Base-by-base conservation (phyloP, 1,140 invertebrate genomes). In the Reticulitermes speratus region DNA sequence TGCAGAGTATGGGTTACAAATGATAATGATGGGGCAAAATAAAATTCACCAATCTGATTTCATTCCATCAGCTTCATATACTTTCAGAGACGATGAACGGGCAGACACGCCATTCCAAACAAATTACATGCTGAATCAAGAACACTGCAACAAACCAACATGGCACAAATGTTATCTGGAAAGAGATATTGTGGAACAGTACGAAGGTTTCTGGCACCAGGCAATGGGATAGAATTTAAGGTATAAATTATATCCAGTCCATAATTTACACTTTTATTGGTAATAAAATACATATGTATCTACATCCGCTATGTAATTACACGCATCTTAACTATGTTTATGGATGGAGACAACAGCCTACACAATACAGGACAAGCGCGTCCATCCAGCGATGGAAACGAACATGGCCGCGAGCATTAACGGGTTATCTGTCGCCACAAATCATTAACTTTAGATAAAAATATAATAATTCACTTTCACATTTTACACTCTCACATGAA, bases 191-290 rank as follows among this genome's bases (percentile, higher is more conserved):
- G 0, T 21, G 52, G 14, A 21, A 16, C 52, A 55, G 8, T 55
- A 55, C 0, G 19, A 55, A 55, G 11, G 3, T 19, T 55, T 55
- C 19, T 16, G 25, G n/a, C 25, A 75, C n/a, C 11, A 30, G 65
- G 65, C n/a, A 75, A 0, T 75, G n/a, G n/a, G 65, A n/a, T 14
- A 8, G 6, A 75, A 75, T 30, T 75, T n/a, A 75, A 8, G 65
- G 65, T 25, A 75, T n/a, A 30, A 75, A 75, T 75, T 30, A 30
- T 30, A 75, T 75, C 65, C 65, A 30, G 25, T 75, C 65, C 65
- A 30, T 75, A 75, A n/a, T 75, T 75, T 30, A 75, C 65, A 75
- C n/a, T 75, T 65, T 75, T 75, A 75, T 75, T 75, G 65, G 65
- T 75, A 75, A 75, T 75, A 75, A 75, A 75, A 75, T 75, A 75